A percentile compares a stretch with the other conserved stretches of the same genome.
Evolutionary conservation across 2,888 invertebrate genomes (phyloP).

Genomic region (Synergus gifuensis): DNA sequence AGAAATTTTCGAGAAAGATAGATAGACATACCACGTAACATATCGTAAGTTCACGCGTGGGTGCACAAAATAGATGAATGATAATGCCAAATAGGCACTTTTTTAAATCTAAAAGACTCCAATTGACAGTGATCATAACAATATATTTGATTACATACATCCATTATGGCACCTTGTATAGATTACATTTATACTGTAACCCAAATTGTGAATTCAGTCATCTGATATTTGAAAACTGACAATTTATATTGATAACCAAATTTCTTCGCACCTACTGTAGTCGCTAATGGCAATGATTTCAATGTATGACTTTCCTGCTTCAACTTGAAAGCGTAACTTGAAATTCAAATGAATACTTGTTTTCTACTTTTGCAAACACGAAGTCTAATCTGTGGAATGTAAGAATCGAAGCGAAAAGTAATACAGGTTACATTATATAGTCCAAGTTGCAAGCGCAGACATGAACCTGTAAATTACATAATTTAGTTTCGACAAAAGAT

Average conservation of each 20-base stretch:
- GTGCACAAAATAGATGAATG: not conserved
- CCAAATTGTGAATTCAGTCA: no score
- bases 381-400: not conserved
- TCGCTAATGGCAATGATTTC: no score
- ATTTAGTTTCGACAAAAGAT: slow-evolving; percentile 10
- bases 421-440: slow-evolving; percentile 29
- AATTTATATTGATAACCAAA: no score
- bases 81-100: not conserved
- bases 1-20: not conserved
- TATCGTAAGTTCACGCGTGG: slow-evolving; percentile 16
- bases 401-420: slow-evolving; percentile 32
- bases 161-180: no score
- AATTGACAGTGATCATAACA: not conserved
- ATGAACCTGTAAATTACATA: slow-evolving; percentile 28
- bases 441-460: slow-evolving; percentile 4
- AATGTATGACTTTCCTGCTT: not conserved
- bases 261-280: no score
- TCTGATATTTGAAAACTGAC: no score
- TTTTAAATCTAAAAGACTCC: not conserved
- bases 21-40: not conserved
- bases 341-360: not conserved
- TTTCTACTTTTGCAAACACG: not conserved
- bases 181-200: no score
- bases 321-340: not conserved
- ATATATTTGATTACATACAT: not conserved